Evolutionary conservation across 2,888 invertebrate species (phyloP), one percentile per base, ranked within the genome.

Genomic region (Conops quadrifasciatus): DNA sequence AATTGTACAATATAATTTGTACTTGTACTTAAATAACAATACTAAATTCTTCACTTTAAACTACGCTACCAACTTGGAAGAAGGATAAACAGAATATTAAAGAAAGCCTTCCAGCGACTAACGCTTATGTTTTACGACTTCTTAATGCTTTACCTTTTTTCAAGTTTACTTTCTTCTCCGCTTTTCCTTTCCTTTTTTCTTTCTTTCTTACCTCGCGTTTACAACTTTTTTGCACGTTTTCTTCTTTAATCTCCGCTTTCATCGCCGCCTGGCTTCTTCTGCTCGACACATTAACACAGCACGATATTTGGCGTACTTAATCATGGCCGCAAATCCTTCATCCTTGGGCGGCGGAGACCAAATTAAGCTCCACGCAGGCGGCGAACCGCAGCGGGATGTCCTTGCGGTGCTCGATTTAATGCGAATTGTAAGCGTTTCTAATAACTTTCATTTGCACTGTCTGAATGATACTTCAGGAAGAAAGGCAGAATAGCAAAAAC

Each of bases 301-400:
- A 67, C 58, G 67, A 67, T 67, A 45, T 58, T 45, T 24, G 16
- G 58, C 51, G 47, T 56, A 21, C 68, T 68, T 68, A 68, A 68
- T 68, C 68, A 68, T 60, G 15, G 62, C 49, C 62, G 15, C 68
- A 58, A 45, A 68, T 60, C 58, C 49, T 68, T 36, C 66, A 49
- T 60, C 47, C 60, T 68, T 62, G n/a, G 67, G 80, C 80, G 80
- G 79, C 78, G 81, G 80, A 47, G 45, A 80, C 80, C 80, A 80
- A 80, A 80, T 80, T 81, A 80, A 80, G 80, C 80, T 78, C 78
- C 77, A 77, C 26, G 26, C 5, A 77, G 73, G 59, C 79, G 80
- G 79, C 36, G 36, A 30, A 68, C 68, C 62, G 28, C 60, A 62
- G 68, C 68, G 49, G 68, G 68, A 51, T 62, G 43, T 68, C 68